These are phyloP conservation scores for Fopius arisanus DNA, from an alignment of 1,140 invertebrate genomes.

Conservation along the genomic window DNA sequence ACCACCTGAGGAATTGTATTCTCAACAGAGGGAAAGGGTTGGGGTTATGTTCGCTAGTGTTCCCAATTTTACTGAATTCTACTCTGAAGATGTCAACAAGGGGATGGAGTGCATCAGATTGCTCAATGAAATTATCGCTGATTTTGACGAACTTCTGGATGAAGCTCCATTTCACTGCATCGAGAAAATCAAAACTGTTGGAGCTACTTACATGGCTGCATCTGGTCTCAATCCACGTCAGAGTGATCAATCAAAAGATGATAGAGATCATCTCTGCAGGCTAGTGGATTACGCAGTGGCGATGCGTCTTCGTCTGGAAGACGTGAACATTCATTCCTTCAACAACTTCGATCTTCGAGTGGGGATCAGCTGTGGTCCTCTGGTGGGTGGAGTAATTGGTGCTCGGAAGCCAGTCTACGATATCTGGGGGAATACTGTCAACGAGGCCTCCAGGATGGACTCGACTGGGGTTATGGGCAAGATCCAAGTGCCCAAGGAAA, in stretches of 20 bases:
- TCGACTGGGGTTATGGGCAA: conserved; percentile 86
- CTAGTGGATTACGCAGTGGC: conserved; percentile 94
- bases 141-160: conserved; percentile 92
- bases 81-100: conserved; percentile 96
- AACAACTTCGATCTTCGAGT: conserved; percentile 96
- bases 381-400: conserved; percentile 97
- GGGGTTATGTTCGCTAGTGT: conserved; percentile 98
- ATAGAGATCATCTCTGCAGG: conserved; percentile 82
- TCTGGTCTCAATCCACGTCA: conserved; percentile 89
- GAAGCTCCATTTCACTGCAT: conserved; percentile 89
- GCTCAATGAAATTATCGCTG: conserved; percentile 97
- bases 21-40: conserved; percentile 90
- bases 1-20: conserved; percentile 90
- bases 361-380: conserved; percentile 91
- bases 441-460: conserved; percentile 94
- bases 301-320: conserved; percentile 87
- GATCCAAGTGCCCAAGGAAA: conserved; percentile 88
- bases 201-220: conserved; percentile 97
- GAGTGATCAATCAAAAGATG: conserved; percentile 67
- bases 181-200: conserved; percentile 99
- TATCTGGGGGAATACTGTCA: conserved; percentile 97
- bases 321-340: conserved; percentile 96
- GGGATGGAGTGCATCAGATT: conserved; percentile 97
- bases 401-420: conserved; percentile 98
- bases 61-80: conserved; percentile 98